Base-by-base conservation (phyloP, 2,888 invertebrate species). In the Amphipoea lucens region DNA sequence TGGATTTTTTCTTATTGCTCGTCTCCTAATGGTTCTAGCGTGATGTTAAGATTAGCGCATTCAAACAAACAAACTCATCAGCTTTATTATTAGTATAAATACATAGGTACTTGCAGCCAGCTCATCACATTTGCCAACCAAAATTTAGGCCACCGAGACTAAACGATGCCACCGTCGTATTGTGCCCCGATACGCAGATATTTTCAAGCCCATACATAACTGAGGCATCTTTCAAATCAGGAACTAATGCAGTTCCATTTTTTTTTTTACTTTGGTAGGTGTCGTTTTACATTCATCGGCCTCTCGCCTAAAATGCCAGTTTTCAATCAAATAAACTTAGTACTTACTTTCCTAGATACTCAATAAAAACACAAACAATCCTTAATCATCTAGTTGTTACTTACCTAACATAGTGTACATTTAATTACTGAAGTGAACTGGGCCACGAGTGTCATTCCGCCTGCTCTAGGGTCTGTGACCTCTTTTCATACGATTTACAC, bases 381-480 rank as follows among this genome's bases (percentile, higher is more conserved):
- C 12, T 74, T 60, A 68, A 77, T 84, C 67, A 54, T 73, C 29
- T 76, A 82, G 51, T 78, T 40, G 65, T n/a, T 57, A 75, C 69
- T 75, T 76, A 86, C 84, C 72, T 75, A 83, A 84, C 86, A 79
- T 89, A 85, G 82, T 79, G 82, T 79, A 77, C 71, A 75, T 79
- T 88, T 79, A 40, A 86, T 87, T 87, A 90, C 82, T 83, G 82
- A 74, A 89, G 82, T 80, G 75, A 87, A 81, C 79, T 86, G 81
- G 90, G 91, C 86, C 89, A 89, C 76, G 65, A 86, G 88, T 89
- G 88, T 89, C 81, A 82, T 76, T 81, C 75, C 72, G 76, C 77
- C 78, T 78, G 87, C 65, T 75, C 83, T 87, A 87, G 77, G 91
- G 90, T 90, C 86, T 89, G 79, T 88, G 88, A 90, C 92, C 91